Evolutionary conservation across 2,113 vertebrate genomes (phyloP).

Genomic region (Puffinus mauretanicus): DNA sequence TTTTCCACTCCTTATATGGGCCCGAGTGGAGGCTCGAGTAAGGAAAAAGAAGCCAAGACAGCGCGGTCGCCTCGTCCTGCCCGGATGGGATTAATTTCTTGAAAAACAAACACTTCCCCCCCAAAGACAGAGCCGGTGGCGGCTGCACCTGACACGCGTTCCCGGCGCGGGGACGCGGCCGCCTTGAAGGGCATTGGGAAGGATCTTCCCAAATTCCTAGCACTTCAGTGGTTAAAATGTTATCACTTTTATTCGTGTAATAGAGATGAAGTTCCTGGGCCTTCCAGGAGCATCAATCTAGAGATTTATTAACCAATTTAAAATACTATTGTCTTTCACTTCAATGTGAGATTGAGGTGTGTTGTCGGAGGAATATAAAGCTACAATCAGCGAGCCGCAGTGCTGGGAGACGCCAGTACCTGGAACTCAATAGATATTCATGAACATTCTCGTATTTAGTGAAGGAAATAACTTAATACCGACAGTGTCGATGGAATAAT

Average conservation of each 20-base stretch:
- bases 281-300: constrained; percentile 85
- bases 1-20: constrained; percentile 67
- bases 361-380: constrained; percentile 89
- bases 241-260: constrained; percentile 79
- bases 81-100: background rate
- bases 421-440: constrained; percentile 99
- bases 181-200: constrained; percentile 25
- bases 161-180: fast-evolving
- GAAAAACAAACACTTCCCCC: background rate
- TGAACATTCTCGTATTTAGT: constrained; percentile 99
- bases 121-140: fast-evolving
- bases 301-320: constrained; percentile 99
- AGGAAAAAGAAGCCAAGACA: background rate
- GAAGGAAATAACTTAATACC: constrained; percentile 99
- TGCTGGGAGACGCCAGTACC: constrained; percentile 87
- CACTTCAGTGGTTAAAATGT: constrained; percentile 75
- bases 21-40: background rate
- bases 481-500: constrained; percentile 99
- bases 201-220: constrained; percentile 56
- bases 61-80: background rate
- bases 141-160: fast-evolving
- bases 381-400: constrained; percentile 86
- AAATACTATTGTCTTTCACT: constrained; percentile 99
- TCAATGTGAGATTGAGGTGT: constrained; percentile 92
- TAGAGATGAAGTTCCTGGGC: constrained; percentile 85